Evolutionary conservation across 2,888 invertebrate genomes (phyloP).

Genomic region (Julus scandinavius): DNA sequence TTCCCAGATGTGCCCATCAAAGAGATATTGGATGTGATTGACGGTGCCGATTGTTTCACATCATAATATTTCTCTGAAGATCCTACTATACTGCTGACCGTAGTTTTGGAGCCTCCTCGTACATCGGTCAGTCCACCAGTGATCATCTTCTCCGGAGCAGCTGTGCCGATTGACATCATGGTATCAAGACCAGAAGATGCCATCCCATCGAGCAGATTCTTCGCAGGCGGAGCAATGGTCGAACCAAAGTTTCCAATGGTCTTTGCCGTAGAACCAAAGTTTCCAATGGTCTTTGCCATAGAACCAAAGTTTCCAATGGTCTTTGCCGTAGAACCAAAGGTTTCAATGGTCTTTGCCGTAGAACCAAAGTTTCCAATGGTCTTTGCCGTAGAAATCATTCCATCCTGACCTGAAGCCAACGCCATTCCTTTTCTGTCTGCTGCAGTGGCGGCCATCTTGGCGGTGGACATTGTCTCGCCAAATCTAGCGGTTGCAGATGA

Average conservation of each 20-base stretch:
- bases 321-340: too few species aligned
- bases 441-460: background rate
- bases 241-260: too few species aligned
- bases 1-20: background rate
- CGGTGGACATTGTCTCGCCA: background rate
- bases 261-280: too few species aligned
- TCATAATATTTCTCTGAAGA: background rate
- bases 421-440: background rate
- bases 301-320: too few species aligned
- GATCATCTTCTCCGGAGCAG: background rate
- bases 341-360: too few species aligned
- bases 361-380: background rate
- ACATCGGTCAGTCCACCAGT: too few species aligned
- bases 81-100: background rate
- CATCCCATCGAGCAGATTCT: background rate
- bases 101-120: background rate
- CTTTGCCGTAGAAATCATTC: background rate
- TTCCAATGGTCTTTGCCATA: too few species aligned
- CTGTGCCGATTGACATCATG: background rate
- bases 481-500: background rate
- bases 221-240: background rate
- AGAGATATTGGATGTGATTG: background rate
- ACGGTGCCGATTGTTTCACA: background rate
- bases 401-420: too few species aligned
- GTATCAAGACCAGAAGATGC: background rate